A percentile compares a stretch with the other conserved stretches of the same genome.
These are phyloP conservation scores for Sussaba pulchella DNA, from an alignment of 2,888 invertebrate genomes.

Conservation along the genomic window DNA sequence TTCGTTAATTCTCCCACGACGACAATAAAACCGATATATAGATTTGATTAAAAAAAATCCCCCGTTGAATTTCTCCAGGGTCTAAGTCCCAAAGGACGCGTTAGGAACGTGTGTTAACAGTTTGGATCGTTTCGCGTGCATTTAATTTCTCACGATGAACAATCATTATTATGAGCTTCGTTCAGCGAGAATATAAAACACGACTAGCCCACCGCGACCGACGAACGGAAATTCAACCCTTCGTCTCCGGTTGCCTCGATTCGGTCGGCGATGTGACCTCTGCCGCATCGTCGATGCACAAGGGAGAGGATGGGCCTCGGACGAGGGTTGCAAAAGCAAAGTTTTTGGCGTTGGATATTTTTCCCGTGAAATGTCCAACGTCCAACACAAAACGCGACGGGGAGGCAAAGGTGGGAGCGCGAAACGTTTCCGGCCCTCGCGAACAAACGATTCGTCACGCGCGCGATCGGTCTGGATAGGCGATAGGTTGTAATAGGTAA, in stretches of 20 bases:
- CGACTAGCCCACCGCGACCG: background rate
- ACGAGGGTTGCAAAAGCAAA: too few species aligned
- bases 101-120: background rate
- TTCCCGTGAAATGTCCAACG: too few species aligned
- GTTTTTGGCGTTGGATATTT: too few species aligned
- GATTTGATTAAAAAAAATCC: conserved; percentile 10
- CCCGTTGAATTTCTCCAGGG: background rate
- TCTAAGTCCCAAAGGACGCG: background rate
- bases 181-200: background rate
- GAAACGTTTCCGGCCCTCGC: conserved; percentile 61
- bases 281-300: too few species aligned
- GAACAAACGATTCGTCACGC: conserved; percentile 58
- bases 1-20: conserved; percentile 13
- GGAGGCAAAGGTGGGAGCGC: conserved; percentile 4
- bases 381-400: too few species aligned
- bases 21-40: conserved; percentile 39
- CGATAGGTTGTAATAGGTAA: conserved; percentile 59
- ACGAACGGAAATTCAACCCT: conserved; percentile 2
- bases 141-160: conserved; percentile 15
- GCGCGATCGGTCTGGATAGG: conserved; percentile 36
- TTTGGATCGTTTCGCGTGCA: background rate
- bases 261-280: too few species aligned
- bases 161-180: conserved; percentile 5
- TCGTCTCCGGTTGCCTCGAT: background rate
- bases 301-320: too few species aligned